Evolutionary conservation across 2,113 vertebrate genomes (phyloP).

Genomic region (Channa argus): DNA sequence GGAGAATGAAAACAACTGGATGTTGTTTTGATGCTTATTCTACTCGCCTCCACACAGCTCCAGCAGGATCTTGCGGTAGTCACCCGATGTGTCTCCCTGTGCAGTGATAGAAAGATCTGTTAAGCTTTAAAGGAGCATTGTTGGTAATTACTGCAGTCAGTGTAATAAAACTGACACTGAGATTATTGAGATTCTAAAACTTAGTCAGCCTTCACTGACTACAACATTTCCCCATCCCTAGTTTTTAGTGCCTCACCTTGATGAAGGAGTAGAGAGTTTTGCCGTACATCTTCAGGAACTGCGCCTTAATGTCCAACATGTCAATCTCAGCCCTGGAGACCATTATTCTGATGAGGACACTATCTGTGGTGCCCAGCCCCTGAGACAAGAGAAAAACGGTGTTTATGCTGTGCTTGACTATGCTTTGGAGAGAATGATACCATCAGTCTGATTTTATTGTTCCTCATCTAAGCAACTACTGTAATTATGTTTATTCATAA

Average conservation of each 20-base stretch:
- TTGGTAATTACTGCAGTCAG: background rate
- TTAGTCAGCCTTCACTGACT: conserved; percentile 10
- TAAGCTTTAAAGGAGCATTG: conserved; percentile 14
- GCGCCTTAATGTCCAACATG: conserved; percentile 91
- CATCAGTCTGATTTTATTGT: background rate
- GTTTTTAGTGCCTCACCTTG: conserved; percentile 84
- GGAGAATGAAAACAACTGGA: background rate
- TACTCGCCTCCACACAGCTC: conserved; percentile 91
- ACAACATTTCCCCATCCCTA: background rate
- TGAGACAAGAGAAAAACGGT: conserved; percentile 52
- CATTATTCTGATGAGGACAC: conserved; percentile 92
- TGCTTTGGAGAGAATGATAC: background rate
- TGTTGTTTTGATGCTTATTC: conserved; percentile 33
- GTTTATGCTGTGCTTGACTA: background rate
- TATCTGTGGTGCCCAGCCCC: conserved; percentile 95
- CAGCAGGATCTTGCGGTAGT: conserved; percentile 94
- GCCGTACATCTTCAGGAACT: conserved; percentile 91
- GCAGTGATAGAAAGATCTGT: conserved; percentile 13
- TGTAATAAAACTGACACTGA: background rate
- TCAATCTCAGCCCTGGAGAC: conserved; percentile 93
- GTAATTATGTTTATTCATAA: background rate
- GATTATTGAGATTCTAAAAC: no score
- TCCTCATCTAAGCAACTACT: background rate
- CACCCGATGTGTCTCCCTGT: conserved; percentile 95
- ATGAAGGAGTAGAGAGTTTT: conserved; percentile 96